Evolutionary conservation across 2,888 invertebrate species (phyloP).

Genomic region (Plebejus argus): DNA sequence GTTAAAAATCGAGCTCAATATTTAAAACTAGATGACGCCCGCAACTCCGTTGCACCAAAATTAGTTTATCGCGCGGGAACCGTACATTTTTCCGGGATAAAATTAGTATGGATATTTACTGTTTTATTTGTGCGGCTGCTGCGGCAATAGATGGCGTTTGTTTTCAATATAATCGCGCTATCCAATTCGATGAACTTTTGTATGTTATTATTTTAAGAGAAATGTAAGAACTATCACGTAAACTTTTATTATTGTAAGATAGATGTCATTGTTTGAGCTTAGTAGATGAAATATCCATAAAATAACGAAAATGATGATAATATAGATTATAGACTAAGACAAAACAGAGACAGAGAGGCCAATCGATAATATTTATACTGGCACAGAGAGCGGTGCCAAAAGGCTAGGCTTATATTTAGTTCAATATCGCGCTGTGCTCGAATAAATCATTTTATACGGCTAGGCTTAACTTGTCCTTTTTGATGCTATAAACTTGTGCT

Average conservation of each 20-base stretch:
- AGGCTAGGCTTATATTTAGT: conserved; percentile 17
- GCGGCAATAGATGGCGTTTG: background rate
- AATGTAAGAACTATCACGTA: background rate
- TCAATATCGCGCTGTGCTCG: background rate
- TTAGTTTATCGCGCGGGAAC: too few species aligned
- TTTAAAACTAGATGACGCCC: too few species aligned
- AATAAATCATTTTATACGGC: conserved; percentile 26
- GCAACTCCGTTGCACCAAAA: too few species aligned
- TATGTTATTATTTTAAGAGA: background rate
- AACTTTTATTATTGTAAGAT: too few species aligned
- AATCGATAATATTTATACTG: conserved; percentile 22
- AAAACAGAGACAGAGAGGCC: conserved; percentile 7
- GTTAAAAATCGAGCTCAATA: background rate
- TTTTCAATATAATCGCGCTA: background rate
- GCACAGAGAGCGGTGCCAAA: conserved; percentile 13
- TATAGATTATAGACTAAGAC: background rate
- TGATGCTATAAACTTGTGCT: background rate
- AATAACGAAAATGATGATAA: background rate
- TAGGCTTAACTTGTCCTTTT: conserved; percentile 21
- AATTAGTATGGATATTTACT: too few species aligned
- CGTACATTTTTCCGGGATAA: too few species aligned
- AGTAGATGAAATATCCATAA: background rate
- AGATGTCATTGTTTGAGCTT: background rate
- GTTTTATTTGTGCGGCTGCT: background rate
- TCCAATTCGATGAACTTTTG: background rate